Conservation (phyloP, 1,140 invertebrate species). For the Hylaeus anthracinus region DNA sequence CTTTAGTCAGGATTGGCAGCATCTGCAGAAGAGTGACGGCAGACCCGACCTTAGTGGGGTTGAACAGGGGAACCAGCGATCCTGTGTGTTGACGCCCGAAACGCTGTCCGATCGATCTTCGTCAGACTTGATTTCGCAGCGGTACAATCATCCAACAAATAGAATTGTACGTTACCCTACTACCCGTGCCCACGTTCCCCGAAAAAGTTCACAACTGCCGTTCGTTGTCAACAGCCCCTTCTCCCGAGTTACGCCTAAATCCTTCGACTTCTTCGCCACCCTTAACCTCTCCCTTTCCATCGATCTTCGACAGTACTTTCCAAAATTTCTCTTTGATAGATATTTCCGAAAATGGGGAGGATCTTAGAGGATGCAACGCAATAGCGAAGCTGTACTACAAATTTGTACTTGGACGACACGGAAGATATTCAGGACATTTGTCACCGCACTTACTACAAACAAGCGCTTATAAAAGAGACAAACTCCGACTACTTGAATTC, state of each 20-base stretch:
- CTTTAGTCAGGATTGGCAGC: conserved; percentile 77
- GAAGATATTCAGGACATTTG: too few relatives aligned
- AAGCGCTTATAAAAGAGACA: too few relatives aligned
- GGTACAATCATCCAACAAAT: conserved; percentile 81
- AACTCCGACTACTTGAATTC: neutral
- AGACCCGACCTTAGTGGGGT: conserved; percentile 55
- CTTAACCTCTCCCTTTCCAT: conserved; percentile 7
- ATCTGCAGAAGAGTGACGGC: conserved; percentile 70
- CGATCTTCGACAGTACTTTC: neutral
- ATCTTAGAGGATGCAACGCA: too few relatives aligned
- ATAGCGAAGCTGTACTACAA: too few relatives aligned
- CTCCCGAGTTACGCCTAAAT: conserved; percentile 55
- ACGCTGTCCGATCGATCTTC: conserved; percentile 80
- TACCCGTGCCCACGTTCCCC: conserved; percentile 64
- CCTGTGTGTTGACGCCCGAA: conserved; percentile 80
- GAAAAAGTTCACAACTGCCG: conserved; percentile 75
- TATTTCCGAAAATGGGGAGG: too few relatives aligned
- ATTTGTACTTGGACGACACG: too few relatives aligned
- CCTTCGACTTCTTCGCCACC: conserved; percentile 21
- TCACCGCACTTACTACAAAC: too few relatives aligned
- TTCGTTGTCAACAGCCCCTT: conserved; percentile 76
- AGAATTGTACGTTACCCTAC: conserved; percentile 78
- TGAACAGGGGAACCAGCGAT: conserved; percentile 66
- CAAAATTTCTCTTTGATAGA: neutral
- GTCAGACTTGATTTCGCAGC: conserved; percentile 81